Evolutionary conservation across 2,888 invertebrate genomes (phyloP).

Genomic region (Clepsis dumicolana): DNA sequence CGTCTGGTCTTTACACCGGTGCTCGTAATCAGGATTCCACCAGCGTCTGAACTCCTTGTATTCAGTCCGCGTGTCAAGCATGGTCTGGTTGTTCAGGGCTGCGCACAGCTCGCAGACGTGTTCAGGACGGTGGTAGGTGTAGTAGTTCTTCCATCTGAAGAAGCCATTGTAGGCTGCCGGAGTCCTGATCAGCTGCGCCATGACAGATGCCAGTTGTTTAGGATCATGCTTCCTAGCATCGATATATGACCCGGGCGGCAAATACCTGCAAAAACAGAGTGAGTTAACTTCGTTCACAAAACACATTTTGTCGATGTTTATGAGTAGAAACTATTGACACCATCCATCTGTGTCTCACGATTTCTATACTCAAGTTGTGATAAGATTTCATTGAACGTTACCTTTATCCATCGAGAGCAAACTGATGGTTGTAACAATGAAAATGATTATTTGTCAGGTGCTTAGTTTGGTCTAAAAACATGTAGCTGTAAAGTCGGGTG

Average conservation of each 20-base stretch:
- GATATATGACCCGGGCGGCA: slow-evolving; percentile 10
- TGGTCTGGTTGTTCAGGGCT: background rate
- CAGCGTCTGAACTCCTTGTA: slow-evolving; percentile 6
- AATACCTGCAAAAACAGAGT: background rate
- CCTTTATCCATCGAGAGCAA: too few species aligned
- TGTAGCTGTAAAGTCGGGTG: too few species aligned
- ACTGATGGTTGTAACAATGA: too few species aligned
- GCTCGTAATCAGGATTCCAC: background rate
- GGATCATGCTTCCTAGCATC: background rate
- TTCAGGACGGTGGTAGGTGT: background rate
- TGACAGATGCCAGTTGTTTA: background rate
- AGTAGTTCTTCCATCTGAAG: background rate
- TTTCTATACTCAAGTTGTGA: too few species aligned
- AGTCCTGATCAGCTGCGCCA: background rate
- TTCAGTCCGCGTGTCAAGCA: background rate
- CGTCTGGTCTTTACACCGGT: background rate
- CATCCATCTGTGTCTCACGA: too few species aligned
- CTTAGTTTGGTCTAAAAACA: too few species aligned
- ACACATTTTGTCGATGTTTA: too few species aligned
- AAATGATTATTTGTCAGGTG: too few species aligned
- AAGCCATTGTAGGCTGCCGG: background rate
- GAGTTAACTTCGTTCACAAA: background rate
- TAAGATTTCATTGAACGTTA: too few species aligned
- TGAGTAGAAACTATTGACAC: too few species aligned
- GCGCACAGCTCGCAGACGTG: slow-evolving; percentile 5